A percentile compares a stretch with the other conserved stretches of the same genome.
Evolutionary conservation across 2,888 invertebrate species (phyloP).

Genomic region (Volucella inflata): DNA sequence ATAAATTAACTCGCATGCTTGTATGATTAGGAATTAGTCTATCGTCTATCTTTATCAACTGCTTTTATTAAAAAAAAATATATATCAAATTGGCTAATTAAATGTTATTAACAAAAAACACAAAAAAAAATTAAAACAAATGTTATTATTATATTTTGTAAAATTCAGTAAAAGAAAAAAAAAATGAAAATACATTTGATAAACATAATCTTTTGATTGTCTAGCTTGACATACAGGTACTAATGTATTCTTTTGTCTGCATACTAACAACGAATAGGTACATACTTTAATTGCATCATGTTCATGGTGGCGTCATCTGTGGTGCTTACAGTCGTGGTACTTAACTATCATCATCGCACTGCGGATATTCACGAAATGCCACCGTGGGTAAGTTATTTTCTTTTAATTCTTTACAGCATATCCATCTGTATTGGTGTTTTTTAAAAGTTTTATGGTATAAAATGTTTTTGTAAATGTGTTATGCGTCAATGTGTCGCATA

Average conservation of each 20-base stretch:
- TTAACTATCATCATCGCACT: constrained; percentile 98
- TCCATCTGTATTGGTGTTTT: too few relatives aligned
- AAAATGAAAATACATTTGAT: constrained; percentile 69
- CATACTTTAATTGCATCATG: constrained; percentile 99
- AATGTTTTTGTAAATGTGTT: too few relatives aligned
- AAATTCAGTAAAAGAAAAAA: constrained; percentile 66
- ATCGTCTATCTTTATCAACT: constrained; percentile 71
- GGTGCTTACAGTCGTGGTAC: constrained; percentile 97
- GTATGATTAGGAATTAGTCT: constrained; percentile 50
- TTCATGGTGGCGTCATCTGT: constrained; percentile 99
- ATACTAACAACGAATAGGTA: constrained; percentile 87
- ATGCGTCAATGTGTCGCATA: too few relatives aligned
- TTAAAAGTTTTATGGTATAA: too few relatives aligned
- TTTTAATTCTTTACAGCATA: neutral
- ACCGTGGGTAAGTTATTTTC: constrained; percentile 91
- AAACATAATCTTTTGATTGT: constrained; percentile 56
- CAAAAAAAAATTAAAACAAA: constrained; percentile 61
- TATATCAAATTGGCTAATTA: constrained; percentile 71
- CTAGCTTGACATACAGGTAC: constrained; percentile 19
- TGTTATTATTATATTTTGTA: constrained; percentile 68
- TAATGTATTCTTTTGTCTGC: constrained; percentile 75
- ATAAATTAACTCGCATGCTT: constrained; percentile 44
- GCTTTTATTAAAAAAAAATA: constrained; percentile 51
- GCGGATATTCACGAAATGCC: constrained; percentile 99
- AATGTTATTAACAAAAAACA: constrained; percentile 73